These are phyloP conservation scores for Holcopasites calliopsidis DNA, from an alignment of 1,140 invertebrate species.

Conservation along the genomic window DNA sequence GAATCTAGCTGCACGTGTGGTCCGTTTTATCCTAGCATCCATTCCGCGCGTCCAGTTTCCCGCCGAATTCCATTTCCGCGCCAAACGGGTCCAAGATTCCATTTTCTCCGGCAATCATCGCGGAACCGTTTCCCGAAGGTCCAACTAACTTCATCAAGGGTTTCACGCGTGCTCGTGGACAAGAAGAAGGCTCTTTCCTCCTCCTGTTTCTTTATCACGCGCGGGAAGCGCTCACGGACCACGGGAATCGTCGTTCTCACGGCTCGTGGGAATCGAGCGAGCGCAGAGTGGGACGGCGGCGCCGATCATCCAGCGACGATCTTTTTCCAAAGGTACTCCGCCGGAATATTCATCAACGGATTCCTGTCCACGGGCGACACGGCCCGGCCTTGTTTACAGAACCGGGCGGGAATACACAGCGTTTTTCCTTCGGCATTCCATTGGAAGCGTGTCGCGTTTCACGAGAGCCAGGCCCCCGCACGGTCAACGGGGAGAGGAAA, in stretches of 20 bases:
- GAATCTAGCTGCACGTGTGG: too few species aligned
- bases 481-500: background rate
- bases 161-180: background rate
- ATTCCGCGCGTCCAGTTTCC: background rate
- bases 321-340: slow-evolving; percentile 29
- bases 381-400: background rate
- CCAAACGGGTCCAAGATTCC: background rate
- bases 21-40: background rate
- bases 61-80: background rate
- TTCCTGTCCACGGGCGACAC: background rate
- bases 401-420: too few species aligned
- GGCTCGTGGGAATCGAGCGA: slow-evolving; percentile 62
- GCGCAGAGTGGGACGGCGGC: slow-evolving; percentile 26
- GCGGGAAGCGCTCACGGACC: slow-evolving; percentile 54
- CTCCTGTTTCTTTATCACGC: slow-evolving; percentile 56
- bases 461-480: background rate
- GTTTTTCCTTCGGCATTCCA: slow-evolving; percentile 21
- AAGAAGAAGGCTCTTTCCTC: slow-evolving; percentile 40
- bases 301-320: slow-evolving; percentile 31
- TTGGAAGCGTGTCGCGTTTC: slow-evolving; percentile 2
- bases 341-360: slow-evolving; percentile 45
- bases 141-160: background rate
- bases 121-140: background rate
- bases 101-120: background rate
- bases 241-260: slow-evolving; percentile 64